A percentile compares a stretch with the other conserved stretches of the same genome.
Evolutionary conservation across 2,797 vertebrate genomes (phyloP).

Genomic region (Decapterus maruadsi): DNA sequence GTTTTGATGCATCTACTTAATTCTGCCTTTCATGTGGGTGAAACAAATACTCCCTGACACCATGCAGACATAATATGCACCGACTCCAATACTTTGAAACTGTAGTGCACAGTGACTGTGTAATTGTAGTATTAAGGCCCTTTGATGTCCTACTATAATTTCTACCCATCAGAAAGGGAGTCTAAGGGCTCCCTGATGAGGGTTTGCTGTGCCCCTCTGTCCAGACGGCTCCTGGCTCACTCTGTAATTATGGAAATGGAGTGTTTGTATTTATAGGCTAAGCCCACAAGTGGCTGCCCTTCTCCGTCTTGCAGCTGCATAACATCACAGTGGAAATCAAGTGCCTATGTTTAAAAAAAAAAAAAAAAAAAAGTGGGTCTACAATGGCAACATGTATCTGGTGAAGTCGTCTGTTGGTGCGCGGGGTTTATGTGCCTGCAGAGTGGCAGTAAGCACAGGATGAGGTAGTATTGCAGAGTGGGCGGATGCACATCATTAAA

Average conservation of each 20-base stretch:
- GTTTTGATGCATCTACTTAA: slow-evolving; percentile 48
- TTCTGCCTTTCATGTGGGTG: slow-evolving; percentile 63
- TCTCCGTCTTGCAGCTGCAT: slow-evolving; percentile 89
- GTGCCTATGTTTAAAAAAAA: slow-evolving; percentile 76
- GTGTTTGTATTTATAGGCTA: slow-evolving; percentile 96
- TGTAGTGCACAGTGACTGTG: slow-evolving; percentile 70
- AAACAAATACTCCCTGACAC: slow-evolving; percentile 73
- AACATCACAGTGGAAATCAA: slow-evolving; percentile 89
- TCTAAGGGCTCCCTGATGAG: slow-evolving; percentile 83
- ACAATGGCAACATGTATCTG: slow-evolving; percentile 68
- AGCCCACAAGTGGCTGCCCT: slow-evolving; percentile 92
- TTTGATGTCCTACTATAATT: slow-evolving; percentile 85
- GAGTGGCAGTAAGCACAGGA: slow-evolving; percentile 36
- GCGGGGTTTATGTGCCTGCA: slow-evolving; percentile 55
- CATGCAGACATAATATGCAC: slow-evolving; percentile 62
- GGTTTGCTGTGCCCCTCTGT: slow-evolving; percentile 85
- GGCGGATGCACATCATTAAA: slow-evolving; percentile 60
- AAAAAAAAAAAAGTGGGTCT: slow-evolving; percentile 73
- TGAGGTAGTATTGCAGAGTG: slow-evolving; percentile 55
- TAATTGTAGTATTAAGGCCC: slow-evolving; percentile 85
- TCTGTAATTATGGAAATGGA: slow-evolving; percentile 92
- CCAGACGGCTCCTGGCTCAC: slow-evolving; percentile 91
- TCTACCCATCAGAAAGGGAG: slow-evolving; percentile 82
- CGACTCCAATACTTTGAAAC: slow-evolving; percentile 75
- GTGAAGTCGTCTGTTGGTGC: slow-evolving; percentile 56